A percentile compares a stretch with the other conserved stretches of the same genome.
Evolutionary conservation across 2,888 invertebrate species (phyloP).

Genomic region (Spodoptera exigua): DNA sequence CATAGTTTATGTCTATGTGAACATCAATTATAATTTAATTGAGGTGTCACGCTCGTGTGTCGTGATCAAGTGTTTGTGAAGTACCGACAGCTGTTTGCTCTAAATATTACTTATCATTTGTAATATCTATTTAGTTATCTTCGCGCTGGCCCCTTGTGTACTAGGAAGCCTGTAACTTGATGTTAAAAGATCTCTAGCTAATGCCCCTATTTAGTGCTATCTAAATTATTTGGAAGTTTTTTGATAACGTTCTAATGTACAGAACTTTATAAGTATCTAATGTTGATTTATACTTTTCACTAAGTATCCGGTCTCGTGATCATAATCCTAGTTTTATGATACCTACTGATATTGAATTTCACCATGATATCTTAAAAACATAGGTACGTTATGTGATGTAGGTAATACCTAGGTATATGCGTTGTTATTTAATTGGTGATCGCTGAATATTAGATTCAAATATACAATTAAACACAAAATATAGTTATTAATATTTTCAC

Average conservation of each 20-base stretch:
- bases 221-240: constrained; percentile 20
- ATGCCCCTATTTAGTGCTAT: constrained; percentile 22
- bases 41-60: constrained; percentile 37
- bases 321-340: no score
- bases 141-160: constrained; percentile 28
- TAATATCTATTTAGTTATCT: constrained; percentile 41
- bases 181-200: constrained; percentile 37
- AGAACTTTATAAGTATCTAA: no score
- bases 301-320: no score
- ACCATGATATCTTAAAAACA: no score
- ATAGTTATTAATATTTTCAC: no score
- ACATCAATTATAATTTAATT: constrained; percentile 57
- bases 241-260: constrained; percentile 12
- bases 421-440: no score
- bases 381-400: no score
- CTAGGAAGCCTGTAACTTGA: constrained; percentile 15
- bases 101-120: constrained; percentile 51
- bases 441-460: no score
- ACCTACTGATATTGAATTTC: no score
- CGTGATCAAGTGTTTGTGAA: constrained; percentile 52
- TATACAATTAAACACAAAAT: no score
- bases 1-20: constrained; percentile 13
- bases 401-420: no score
- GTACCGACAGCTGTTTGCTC: constrained; percentile 44
- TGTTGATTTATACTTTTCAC: no score